These are phyloP conservation scores for Cremastinae sp. DNA, from an alignment of 2,888 invertebrate genomes.

Conservation along the genomic window DNA sequence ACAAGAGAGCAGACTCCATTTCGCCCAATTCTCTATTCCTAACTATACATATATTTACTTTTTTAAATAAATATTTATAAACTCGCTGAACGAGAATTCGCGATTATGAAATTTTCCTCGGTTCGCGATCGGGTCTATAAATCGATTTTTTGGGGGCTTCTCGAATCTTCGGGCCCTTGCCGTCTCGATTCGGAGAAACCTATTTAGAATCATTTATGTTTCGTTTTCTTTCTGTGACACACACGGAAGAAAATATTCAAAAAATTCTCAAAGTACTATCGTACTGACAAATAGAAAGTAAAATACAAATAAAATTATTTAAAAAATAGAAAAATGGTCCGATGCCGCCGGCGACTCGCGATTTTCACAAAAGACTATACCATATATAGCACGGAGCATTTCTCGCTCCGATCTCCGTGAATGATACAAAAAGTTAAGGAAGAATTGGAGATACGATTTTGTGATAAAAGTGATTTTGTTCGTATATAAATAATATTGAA, in stretches of 20 bases:
- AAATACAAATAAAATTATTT: too few relatives aligned
- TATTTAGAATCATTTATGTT: conserved; percentile 50
- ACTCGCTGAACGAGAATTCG: background rate
- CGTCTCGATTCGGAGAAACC: conserved; percentile 7
- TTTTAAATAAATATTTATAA: background rate
- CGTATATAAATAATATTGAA: too few relatives aligned
- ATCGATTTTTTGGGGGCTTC: too few relatives aligned
- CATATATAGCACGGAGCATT: conserved; percentile 2
- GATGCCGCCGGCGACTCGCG: background rate
- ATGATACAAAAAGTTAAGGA: too few relatives aligned
- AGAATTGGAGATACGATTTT: too few relatives aligned
- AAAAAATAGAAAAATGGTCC: too few relatives aligned
- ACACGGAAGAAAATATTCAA: conserved; percentile 2
- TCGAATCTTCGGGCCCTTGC: too few relatives aligned
- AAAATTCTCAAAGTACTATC: background rate
- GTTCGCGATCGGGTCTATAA: background rate
- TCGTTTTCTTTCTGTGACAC: conserved; percentile 17
- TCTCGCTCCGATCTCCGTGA: background rate
- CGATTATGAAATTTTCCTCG: background rate
- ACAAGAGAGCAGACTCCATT: background rate
- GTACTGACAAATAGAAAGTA: too few relatives aligned
- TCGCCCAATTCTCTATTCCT: background rate
- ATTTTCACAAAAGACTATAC: conserved; percentile 4
- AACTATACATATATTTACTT: background rate
- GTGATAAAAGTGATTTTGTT: too few relatives aligned